Evolutionary conservation across 2,888 invertebrate species (phyloP).

Genomic region (Lamproptera curius): DNA sequence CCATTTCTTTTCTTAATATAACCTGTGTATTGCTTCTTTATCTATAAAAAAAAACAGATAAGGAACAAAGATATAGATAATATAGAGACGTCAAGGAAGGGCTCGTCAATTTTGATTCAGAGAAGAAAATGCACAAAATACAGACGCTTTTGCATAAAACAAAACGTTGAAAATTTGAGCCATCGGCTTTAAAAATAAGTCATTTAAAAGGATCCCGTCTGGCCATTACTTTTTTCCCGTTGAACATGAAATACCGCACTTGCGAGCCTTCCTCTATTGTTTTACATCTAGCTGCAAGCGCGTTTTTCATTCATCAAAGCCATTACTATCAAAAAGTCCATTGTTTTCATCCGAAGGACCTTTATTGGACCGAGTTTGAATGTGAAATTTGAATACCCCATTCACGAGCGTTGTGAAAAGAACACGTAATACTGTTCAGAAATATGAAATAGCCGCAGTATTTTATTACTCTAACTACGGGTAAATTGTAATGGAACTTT

Average conservation of each 20-base stretch:
- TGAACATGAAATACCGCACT: slow-evolving; percentile 13
- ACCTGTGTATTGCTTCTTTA: no score
- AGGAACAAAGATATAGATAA: no score
- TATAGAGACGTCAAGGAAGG: no score
- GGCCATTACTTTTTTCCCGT: slow-evolving; percentile 10
- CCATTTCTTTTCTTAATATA: no score
- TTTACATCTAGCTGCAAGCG: slow-evolving; percentile 18
- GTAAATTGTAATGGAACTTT: slow-evolving; percentile 14
- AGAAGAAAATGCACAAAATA: no score
- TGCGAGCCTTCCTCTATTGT: slow-evolving; percentile 16
- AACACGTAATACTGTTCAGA: slow-evolving; percentile 16
- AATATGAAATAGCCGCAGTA: slow-evolving; percentile 11
- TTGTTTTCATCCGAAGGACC: slow-evolving; percentile 21
- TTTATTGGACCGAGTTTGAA: slow-evolving; percentile 19
- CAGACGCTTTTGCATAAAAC: no score
- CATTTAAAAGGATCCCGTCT: slow-evolving; percentile 3
- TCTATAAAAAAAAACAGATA: no score
- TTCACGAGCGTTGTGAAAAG: slow-evolving; percentile 16
- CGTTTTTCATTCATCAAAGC: slow-evolving; percentile 20
- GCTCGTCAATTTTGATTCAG: no score
- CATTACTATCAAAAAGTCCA: slow-evolving; percentile 21
- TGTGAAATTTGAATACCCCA: slow-evolving; percentile 16
- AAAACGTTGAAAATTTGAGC: no score
- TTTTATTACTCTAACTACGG: slow-evolving; percentile 15
- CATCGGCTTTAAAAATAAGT: slow-evolving; percentile 1